phyloP scores from a whole-genome alignment of 2,888 invertebrate genomes.

The Mechanitis messenoides region DNA sequence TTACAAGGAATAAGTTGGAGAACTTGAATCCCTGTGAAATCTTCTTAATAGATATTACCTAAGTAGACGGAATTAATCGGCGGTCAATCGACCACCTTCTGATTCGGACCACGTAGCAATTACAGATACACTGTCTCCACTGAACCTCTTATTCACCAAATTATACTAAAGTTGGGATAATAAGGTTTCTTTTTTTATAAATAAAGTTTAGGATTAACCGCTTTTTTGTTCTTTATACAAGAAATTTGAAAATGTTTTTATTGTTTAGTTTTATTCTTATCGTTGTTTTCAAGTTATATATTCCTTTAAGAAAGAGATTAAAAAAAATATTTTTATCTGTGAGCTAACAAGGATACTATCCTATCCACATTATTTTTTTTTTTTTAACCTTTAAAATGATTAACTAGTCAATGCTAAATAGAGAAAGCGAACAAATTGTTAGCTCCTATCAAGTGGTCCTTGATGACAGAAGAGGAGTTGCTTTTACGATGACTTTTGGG shows the following conservation, averaged over 20 bases:
- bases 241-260: background rate
- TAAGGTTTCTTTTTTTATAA: background rate
- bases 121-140: constrained; percentile 37
- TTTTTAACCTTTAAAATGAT: no score
- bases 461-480: no score
- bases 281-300: no score
- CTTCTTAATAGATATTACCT: constrained; percentile 28
- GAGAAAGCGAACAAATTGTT: no score
- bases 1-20: background rate
- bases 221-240: background rate
- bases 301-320: no score
- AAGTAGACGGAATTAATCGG: constrained; percentile 28
- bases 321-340: no score
- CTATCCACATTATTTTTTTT: no score
- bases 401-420: no score
- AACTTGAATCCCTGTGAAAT: constrained; percentile 7
- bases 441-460: no score
- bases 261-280: background rate
- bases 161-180: background rate
- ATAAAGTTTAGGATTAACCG: background rate
- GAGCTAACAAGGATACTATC: no score
- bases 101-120: constrained; percentile 66
- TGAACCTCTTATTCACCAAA: constrained; percentile 8
- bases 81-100: constrained; percentile 34
- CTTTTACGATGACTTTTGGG: no score